Evolutionary conservation across 2,113 vertebrate genomes (phyloP).

Genomic region (Pleuronectes platessa): DNA sequence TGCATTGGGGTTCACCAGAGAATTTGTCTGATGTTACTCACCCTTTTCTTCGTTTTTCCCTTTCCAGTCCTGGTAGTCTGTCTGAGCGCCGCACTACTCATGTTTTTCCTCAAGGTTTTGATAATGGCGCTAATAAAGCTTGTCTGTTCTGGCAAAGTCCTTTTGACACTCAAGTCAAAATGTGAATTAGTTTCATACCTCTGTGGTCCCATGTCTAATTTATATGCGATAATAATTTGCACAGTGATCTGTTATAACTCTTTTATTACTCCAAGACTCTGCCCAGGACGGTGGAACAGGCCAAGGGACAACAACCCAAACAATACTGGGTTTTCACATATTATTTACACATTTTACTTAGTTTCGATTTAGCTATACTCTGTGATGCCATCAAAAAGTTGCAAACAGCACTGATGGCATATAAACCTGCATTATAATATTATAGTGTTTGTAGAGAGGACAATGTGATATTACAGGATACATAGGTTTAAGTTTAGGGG

Average conservation of each 20-base stretch:
- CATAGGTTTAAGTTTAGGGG: too few relatives aligned
- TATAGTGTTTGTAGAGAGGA: too few relatives aligned
- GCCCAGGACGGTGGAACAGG: too few relatives aligned
- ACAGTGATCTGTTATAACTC: neutral
- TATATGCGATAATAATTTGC: neutral
- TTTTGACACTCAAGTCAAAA: neutral
- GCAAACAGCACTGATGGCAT: too few relatives aligned
- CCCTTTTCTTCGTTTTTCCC: constrained; percentile 57
- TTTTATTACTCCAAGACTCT: too few relatives aligned
- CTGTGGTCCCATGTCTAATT: neutral
- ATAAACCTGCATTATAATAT: too few relatives aligned
- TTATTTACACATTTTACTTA: too few relatives aligned
- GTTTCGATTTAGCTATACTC: too few relatives aligned
- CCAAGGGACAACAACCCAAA: too few relatives aligned
- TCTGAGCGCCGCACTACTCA: constrained; percentile 36
- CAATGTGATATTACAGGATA: too few relatives aligned
- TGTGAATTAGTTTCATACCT: neutral
- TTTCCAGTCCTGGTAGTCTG: constrained; percentile 25
- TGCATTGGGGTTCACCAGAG: constrained; percentile 72
- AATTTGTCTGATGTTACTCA: constrained; percentile 78
- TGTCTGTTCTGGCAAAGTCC: neutral
- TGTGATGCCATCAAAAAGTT: too few relatives aligned
- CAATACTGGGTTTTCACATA: too few relatives aligned
- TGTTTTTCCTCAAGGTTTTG: constrained; percentile 19
- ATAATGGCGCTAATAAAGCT: neutral